A percentile compares a stretch with the other conserved stretches of the same genome.
These are phyloP conservation scores for Euclidia mi DNA, from an alignment of 2,888 invertebrate species.

Conservation along the genomic window DNA sequence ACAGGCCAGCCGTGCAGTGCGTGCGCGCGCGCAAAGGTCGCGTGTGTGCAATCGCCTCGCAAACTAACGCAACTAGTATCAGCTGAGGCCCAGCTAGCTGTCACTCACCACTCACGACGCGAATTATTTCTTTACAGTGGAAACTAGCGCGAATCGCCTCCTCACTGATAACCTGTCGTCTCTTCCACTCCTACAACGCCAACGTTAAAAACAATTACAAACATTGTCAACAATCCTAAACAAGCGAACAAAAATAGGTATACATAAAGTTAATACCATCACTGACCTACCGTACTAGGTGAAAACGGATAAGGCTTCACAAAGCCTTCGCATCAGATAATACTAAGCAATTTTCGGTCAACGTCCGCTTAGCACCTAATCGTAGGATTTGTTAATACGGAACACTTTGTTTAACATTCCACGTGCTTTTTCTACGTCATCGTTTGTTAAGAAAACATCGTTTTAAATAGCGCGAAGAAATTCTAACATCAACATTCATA, in stretches of 20 bases:
- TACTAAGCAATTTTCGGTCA: slow-evolving; percentile 32
- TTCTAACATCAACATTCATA: slow-evolving; percentile 22
- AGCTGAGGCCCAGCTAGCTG: slow-evolving; percentile 50
- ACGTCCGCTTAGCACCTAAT: slow-evolving; percentile 14
- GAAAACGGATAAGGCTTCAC: slow-evolving; percentile 45
- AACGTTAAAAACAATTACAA: neutral
- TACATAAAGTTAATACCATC: slow-evolving; percentile 30
- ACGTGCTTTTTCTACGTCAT: slow-evolving; percentile 35
- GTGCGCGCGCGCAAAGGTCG: slow-evolving; percentile 76
- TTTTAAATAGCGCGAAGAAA: slow-evolving; percentile 27
- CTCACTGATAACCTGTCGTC: slow-evolving; percentile 5
- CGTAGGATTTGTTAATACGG: slow-evolving; percentile 18
- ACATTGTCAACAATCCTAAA: neutral
- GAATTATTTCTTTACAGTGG: slow-evolving; percentile 52
- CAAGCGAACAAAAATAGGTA: neutral
- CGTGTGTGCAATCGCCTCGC: slow-evolving; percentile 59
- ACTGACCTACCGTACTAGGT: slow-evolving; percentile 45
- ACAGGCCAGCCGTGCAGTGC: slow-evolving; percentile 62
- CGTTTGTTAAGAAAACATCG: slow-evolving; percentile 37
- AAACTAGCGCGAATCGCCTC: slow-evolving; percentile 44
- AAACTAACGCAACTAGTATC: slow-evolving; percentile 54
- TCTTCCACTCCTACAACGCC: neutral
- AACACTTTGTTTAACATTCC: slow-evolving; percentile 36
- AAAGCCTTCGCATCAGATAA: slow-evolving; percentile 36
- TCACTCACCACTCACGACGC: slow-evolving; percentile 59